Evolutionary conservation across 2,797 vertebrate genomes (phyloP), one percentile per base, ranked within the genome.

Genomic region (Odontamblyopus lacepedii): DNA sequence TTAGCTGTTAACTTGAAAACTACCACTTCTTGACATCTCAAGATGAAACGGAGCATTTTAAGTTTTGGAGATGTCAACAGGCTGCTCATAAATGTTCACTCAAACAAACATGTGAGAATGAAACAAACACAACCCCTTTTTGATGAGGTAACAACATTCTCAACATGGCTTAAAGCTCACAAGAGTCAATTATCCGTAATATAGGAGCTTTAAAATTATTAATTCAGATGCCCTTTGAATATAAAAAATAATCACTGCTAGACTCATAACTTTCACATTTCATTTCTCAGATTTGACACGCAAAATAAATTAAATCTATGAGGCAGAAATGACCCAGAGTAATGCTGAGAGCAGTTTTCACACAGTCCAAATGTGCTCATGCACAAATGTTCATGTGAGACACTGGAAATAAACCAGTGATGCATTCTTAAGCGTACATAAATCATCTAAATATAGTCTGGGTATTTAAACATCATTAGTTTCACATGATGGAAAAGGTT

Each of bases 371-470:
- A 53, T 11, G 64, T 48, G 18, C 64, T 66, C 64, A 16, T 51
- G 64, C 48, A 29, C 15, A 51, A 51, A 50, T 50, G 63, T 27
- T 35, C n/a, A 5, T 50, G 23, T 66, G n/a, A 29, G 23, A 27
- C 41, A 50, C 27, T 8, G 60, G 27, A 59, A 66, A 50, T 6
- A 64, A 64, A 53, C 27, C 3, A 38, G 27, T 62, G 35, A 15
- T 61, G 63, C 38, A n/a, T 64, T 56, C 64, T 59, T 55, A 26
- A 11, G n/a, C n/a, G 19, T 16, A 29, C 67, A 61, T 44, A 63
- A 38, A 41, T 63, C 13, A 41, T 41, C 62, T 63, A 55, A 27
- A 59, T 70, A 61, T 30, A 60, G 23, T 51, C 41, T 38, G 1
- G 44, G 0, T 4, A 15, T 29, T 9, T 29, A 2, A 23, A 38